phyloP scores from a whole-genome alignment of 2,797 vertebrate genomes.

The Enteromius fasciolatus region DNA sequence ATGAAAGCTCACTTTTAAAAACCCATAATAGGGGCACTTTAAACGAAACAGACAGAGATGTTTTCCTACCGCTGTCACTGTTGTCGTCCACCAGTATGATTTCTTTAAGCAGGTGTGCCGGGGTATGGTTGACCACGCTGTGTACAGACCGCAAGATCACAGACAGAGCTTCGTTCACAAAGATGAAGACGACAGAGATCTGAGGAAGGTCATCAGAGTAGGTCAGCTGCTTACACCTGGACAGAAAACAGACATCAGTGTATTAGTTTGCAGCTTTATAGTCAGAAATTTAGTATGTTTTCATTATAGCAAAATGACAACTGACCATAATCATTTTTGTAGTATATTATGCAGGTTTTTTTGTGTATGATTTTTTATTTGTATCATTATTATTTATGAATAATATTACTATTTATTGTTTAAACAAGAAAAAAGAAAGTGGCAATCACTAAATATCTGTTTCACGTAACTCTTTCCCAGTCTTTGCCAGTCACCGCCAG shows the following conservation, averaged over 20 bases:
- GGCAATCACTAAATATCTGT: not conserved
- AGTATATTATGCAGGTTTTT: not conserved
- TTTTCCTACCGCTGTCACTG: slow-evolving; percentile 89
- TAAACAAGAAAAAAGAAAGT: not conserved
- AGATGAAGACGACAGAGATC: slow-evolving; percentile 97
- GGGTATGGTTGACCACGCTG: slow-evolving; percentile 97
- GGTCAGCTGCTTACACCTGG: slow-evolving; percentile 88
- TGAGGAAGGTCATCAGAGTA: slow-evolving; percentile 89
- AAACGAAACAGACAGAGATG: not conserved
- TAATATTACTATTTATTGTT: not conserved
- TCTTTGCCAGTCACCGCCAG: not conserved
- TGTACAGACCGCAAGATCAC: slow-evolving; percentile 97
- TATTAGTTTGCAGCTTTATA: not conserved
- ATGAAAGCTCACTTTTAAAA: no score
- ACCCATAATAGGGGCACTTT: no score
- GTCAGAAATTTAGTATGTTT: not conserved
- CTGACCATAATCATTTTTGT: not conserved
- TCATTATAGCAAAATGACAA: not conserved
- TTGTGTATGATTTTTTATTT: not conserved
- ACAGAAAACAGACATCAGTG: slow-evolving; percentile 5
- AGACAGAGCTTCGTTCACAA: slow-evolving; percentile 94
- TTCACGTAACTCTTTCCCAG: not conserved
- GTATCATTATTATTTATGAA: not conserved
- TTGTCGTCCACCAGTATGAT: slow-evolving; percentile 97
- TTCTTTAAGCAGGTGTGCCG: slow-evolving; percentile 92